Evolutionary conservation across 2,888 invertebrate genomes (phyloP).

Genomic region (Notodromas monacha): DNA sequence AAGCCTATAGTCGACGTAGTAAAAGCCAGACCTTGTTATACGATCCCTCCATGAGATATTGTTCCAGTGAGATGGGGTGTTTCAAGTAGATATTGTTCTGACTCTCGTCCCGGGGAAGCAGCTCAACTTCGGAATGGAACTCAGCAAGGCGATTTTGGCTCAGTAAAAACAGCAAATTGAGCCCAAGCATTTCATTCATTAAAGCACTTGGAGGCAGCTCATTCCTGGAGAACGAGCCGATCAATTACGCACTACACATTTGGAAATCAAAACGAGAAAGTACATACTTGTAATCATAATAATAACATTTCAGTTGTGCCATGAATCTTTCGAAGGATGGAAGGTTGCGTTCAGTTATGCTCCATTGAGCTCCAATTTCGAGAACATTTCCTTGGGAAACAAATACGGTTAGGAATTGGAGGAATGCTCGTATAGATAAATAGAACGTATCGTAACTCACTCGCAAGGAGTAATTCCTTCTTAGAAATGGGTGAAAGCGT

Average conservation of each 20-base stretch:
- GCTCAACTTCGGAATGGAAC: constrained; percentile 86
- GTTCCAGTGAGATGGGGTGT: constrained; percentile 78
- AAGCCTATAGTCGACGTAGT: constrained; percentile 6
- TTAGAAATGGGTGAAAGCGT: constrained; percentile 27
- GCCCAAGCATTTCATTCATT: constrained; percentile 70
- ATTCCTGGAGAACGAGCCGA: constrained; percentile 22
- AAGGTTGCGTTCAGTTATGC: constrained; percentile 64
- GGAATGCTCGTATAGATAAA: constrained; percentile 10
- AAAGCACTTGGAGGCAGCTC: constrained; percentile 59
- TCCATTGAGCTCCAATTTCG: constrained; percentile 56
- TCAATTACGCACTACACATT: constrained; percentile 4
- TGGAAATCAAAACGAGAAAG: not conserved
- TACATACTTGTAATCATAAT: constrained; percentile 56
- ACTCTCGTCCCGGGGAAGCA: constrained; percentile 61
- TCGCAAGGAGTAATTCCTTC: constrained; percentile 39
- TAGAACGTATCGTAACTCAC: constrained; percentile 19
- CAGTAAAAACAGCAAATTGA: constrained; percentile 66
- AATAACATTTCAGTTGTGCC: constrained; percentile 87
- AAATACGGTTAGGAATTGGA: too few species aligned
- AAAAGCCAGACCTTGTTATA: constrained; percentile 92
- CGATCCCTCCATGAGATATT: constrained; percentile 95
- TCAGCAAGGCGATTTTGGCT: constrained; percentile 89
- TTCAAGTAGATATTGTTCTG: constrained; percentile 71
- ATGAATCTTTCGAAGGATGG: constrained; percentile 86
- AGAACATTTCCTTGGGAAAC: constrained; percentile 34